A percentile compares a stretch with the other conserved stretches of the same genome.
Conservation (phyloP, 2,113 vertebrate species). For the Erpornis zantholeuca region DNA sequence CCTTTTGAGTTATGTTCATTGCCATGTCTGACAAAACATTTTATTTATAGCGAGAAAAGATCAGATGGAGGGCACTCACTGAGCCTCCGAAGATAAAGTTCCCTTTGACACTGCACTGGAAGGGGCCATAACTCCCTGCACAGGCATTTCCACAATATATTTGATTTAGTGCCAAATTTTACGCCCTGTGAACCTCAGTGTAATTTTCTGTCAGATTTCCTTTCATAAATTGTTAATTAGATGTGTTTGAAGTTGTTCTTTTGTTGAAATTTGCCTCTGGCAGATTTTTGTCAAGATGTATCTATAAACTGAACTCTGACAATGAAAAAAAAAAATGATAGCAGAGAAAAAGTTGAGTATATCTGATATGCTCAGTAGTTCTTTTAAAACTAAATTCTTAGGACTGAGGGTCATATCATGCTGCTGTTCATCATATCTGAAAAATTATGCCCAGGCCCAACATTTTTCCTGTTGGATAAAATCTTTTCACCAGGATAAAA, state of each 20-base stretch:
- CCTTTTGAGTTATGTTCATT: not conserved
- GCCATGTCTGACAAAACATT: not conserved
- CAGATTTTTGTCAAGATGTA: slow-evolving; percentile 27
- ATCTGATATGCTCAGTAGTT: not conserved
- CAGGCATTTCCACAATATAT: not conserved
- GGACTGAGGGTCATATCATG: not conserved
- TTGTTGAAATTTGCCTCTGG: slow-evolving; percentile 41
- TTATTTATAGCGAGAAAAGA: not conserved
- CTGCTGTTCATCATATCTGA: slow-evolving; percentile 27
- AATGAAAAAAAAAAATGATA: not conserved
- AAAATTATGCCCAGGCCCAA: slow-evolving; percentile 28
- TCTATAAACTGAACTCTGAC: not conserved
- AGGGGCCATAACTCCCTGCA: not conserved
- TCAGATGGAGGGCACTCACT: not conserved
- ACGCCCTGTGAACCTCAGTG: slow-evolving; percentile 4
- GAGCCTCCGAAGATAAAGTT: not conserved
- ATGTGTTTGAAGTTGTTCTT: slow-evolving; percentile 44
- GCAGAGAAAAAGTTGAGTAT: not conserved
- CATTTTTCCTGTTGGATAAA: slow-evolving; percentile 27
- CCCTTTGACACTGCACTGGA: not conserved
- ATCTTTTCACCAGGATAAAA: slow-evolving; percentile 44
- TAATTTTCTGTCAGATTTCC: slow-evolving; percentile 33
- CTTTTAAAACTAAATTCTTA: not conserved
- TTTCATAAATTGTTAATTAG: slow-evolving; percentile 53
- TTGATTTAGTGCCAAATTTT: slow-evolving; percentile 6